phyloP scores from a whole-genome alignment of 2,888 invertebrate species.

The Brenthis hecate region DNA sequence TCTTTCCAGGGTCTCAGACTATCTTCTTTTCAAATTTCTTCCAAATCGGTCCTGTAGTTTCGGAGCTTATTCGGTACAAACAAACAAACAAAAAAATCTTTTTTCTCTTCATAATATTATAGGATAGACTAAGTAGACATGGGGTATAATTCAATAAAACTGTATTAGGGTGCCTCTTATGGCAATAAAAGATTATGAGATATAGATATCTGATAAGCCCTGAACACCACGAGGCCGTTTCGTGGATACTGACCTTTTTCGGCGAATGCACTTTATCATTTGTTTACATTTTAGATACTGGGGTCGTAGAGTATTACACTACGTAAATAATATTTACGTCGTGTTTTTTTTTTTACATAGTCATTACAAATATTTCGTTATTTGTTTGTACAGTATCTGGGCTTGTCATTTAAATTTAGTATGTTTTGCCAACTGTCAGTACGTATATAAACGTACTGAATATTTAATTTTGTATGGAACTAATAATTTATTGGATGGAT shows the following conservation, averaged over 20 bases:
- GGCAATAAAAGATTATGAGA: constrained; percentile 9
- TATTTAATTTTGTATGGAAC: background rate
- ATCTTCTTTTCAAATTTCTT: no score
- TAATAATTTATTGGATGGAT: no score
- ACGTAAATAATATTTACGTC: constrained; percentile 10
- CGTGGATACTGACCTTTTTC: constrained; percentile 6
- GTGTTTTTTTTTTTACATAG: constrained; percentile 6
- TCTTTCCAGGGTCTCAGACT: no score
- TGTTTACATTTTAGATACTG: constrained; percentile 12
- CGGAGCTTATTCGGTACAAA: no score
- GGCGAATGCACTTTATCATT: constrained; percentile 14
- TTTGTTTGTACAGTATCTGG: no score
- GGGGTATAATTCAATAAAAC: constrained; percentile 19
- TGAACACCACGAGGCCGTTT: constrained; percentile 12
- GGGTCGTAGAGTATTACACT: background rate
- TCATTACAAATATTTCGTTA: background rate
- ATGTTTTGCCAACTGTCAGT: no score
- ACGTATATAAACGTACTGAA: background rate
- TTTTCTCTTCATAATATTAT: no score
- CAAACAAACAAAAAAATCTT: no score
- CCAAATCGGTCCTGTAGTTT: no score
- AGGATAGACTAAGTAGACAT: background rate
- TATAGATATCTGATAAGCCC: constrained; percentile 16
- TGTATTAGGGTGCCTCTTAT: constrained; percentile 7
- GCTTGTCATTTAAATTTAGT: no score